Conservation (phyloP, 2,113 vertebrate species). For the Climacteris rufus region DNA sequence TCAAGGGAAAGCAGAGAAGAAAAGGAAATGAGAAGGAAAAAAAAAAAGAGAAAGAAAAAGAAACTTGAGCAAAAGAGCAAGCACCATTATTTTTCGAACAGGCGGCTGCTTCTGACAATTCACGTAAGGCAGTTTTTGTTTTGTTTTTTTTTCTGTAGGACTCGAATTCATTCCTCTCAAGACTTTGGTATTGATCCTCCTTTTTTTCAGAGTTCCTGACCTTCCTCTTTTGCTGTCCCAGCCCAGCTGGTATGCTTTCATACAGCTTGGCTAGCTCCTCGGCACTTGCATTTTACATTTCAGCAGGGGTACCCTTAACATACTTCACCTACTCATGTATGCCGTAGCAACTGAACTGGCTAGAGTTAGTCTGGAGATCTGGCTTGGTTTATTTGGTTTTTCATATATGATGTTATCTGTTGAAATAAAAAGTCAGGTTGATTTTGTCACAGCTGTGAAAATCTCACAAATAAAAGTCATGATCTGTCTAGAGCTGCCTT, state of each 20-base stretch:
- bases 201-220: constrained; percentile 36
- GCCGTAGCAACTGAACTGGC: not conserved
- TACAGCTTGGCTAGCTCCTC: not conserved
- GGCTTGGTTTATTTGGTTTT: not conserved
- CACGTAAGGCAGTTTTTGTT: constrained; percentile 21
- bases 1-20: not conserved
- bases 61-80: not conserved
- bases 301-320: not conserved
- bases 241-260: constrained; percentile 8
- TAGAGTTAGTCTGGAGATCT: not conserved
- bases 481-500: not conserved
- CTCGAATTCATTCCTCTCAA: constrained; percentile 13
- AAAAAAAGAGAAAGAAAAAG: not conserved
- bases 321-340: not conserved
- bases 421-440: not conserved
- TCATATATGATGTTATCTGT: not conserved
- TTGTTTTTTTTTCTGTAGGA: not conserved
- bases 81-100: constrained; percentile 31
- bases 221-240: constrained; percentile 15
- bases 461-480: not conserved
- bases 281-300: not conserved
- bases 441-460: not conserved
- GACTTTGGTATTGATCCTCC: constrained; percentile 22
- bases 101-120: not conserved
- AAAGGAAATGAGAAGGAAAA: not conserved